phyloP scores from a whole-genome alignment of 2,113 vertebrate genomes.

The Poecile atricapillus region DNA sequence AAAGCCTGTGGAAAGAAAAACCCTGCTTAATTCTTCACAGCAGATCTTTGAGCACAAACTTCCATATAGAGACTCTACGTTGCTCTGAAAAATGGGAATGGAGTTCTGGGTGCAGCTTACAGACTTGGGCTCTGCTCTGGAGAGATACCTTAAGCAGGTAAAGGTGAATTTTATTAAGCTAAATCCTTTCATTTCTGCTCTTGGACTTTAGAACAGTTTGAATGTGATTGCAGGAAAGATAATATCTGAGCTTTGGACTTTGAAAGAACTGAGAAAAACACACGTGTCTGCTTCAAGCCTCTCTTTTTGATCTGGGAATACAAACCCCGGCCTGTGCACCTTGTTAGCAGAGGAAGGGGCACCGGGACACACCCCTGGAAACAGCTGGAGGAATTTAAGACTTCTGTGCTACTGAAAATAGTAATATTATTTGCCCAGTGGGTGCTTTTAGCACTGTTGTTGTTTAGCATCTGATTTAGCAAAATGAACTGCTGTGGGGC shows the following conservation, averaged over 20 bases:
- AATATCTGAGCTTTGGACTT: neutral
- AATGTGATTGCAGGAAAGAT: neutral
- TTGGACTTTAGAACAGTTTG: neutral
- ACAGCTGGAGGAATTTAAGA: neutral
- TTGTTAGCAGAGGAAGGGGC: neutral
- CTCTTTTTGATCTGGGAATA: neutral
- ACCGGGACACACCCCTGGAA: neutral
- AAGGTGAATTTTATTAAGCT: neutral
- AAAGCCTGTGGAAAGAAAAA: neutral
- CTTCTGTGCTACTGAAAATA: neutral
- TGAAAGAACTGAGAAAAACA: neutral
- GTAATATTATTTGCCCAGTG: neutral
- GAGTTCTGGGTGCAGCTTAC: neutral
- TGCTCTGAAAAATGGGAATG: neutral
- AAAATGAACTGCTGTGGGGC: neutral
- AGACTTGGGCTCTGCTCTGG: neutral
- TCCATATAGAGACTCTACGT: accelerated
- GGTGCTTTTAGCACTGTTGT: neutral
- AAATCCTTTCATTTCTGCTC: neutral
- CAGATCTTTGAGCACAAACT: neutral
- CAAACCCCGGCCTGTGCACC: neutral
- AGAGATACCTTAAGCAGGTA: neutral
- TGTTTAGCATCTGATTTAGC: neutral
- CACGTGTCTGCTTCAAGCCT: neutral
- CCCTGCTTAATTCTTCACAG: neutral